A percentile compares a stretch with the other conserved stretches of the same genome.
Conservation (phyloP, 2,888 invertebrate genomes). For the Tenthredo notha region DNA sequence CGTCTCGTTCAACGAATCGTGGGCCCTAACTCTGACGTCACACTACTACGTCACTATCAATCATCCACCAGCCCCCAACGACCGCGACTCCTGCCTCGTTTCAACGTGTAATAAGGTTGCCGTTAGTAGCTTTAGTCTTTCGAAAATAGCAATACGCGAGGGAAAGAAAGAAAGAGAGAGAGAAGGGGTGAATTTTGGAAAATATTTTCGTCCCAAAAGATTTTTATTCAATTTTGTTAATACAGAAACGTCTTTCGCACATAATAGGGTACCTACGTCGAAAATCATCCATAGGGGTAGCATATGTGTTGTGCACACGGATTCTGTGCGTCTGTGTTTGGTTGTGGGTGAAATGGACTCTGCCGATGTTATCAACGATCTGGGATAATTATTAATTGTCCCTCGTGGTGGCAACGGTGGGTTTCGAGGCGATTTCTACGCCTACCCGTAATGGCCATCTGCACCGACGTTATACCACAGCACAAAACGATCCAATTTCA, state of each 20-base stretch:
- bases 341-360: conserved; percentile 21
- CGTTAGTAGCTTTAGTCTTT: conserved; percentile 5
- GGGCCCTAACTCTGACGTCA: conserved; percentile 15
- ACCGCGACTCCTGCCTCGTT: conserved; percentile 10
- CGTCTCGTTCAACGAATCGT: conserved; percentile 1
- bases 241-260: not conserved
- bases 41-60: conserved; percentile 39
- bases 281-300: not conserved
- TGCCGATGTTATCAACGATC: conserved; percentile 68
- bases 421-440: conserved; percentile 31
- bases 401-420: conserved; percentile 60
- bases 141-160: not conserved
- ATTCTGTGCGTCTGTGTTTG: not conserved
- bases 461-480: not conserved
- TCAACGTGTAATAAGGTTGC: conserved; percentile 34
- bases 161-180: not conserved
- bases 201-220: not conserved
- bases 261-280: not conserved
- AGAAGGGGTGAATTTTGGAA: not conserved
- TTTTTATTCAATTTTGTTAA: not conserved
- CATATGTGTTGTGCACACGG: not conserved
- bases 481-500: conserved; percentile 44
- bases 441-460: conserved; percentile 24
- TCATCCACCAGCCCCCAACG: conserved; percentile 26
- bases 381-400: conserved; percentile 73